These are phyloP conservation scores for Sebastolobus alascanus DNA, from an alignment of 2,797 vertebrate species.

Conservation along the genomic window DNA sequence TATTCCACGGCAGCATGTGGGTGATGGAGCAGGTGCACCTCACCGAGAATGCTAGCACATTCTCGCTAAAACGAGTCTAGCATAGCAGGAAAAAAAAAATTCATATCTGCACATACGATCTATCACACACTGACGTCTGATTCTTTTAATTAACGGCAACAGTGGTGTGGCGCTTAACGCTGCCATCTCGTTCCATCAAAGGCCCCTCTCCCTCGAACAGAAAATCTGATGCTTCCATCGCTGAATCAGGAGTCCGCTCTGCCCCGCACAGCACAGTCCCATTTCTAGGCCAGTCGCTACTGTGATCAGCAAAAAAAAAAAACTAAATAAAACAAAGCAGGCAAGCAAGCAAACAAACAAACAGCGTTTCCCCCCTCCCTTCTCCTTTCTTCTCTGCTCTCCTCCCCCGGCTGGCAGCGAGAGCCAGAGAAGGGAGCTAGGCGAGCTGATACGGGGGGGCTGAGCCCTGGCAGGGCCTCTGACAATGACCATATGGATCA, in stretches of 20 bases:
- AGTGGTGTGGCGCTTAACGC: slow-evolving; percentile 30
- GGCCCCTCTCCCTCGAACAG: slow-evolving; percentile 33
- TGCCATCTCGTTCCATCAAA: slow-evolving; percentile 40
- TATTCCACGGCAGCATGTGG: slow-evolving; percentile 75
- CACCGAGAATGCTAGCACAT: slow-evolving; percentile 44
- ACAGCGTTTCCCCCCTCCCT: slow-evolving; percentile 51
- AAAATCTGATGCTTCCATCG: slow-evolving; percentile 65
- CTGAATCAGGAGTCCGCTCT: slow-evolving; percentile 75
- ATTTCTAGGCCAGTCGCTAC: slow-evolving; percentile 79
- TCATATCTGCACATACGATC: slow-evolving; percentile 22
- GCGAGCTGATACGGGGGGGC: slow-evolving; percentile 62
- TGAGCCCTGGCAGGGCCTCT: slow-evolving; percentile 73
- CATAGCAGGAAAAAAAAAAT: slow-evolving; percentile 12
- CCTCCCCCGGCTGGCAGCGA: slow-evolving; percentile 61
- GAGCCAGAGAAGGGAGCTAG: slow-evolving; percentile 54
- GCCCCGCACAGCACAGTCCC: slow-evolving; percentile 54
- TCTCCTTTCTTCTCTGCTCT: slow-evolving; percentile 45
- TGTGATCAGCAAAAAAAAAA: slow-evolving; percentile 78
- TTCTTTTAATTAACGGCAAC: slow-evolving; percentile 58
- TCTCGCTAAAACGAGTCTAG: slow-evolving; percentile 54
- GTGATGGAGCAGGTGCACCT: slow-evolving; percentile 68
- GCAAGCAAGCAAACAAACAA: slow-evolving; percentile 74
- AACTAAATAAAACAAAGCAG: slow-evolving; percentile 78
- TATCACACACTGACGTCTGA: slow-evolving; percentile 25
- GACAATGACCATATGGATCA: slow-evolving; percentile 82